phyloP scores from a whole-genome alignment of 2,797 vertebrate genomes.

The Coregonus suidteri region DNA sequence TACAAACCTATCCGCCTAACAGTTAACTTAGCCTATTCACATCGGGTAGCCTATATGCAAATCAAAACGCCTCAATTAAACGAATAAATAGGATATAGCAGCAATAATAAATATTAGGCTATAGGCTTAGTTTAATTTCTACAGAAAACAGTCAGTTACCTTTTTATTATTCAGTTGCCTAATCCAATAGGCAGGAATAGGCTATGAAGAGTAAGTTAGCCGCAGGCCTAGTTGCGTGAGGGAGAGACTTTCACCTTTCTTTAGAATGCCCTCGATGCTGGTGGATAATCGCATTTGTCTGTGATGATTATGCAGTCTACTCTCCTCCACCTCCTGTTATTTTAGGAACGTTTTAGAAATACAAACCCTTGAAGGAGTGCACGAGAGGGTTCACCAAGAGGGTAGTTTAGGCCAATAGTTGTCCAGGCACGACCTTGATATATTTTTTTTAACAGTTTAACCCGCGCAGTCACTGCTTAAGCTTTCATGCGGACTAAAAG shows the following conservation, averaged over 20 bases:
- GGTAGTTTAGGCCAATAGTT: background rate
- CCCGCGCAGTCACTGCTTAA: too few species aligned
- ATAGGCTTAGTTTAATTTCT: too few species aligned
- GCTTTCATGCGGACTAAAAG: too few species aligned
- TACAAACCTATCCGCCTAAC: background rate
- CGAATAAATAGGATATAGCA: background rate
- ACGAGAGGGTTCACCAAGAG: conserved; percentile 1
- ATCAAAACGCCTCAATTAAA: background rate
- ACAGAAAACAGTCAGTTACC: too few species aligned
- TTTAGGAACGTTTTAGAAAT: conserved; percentile 31
- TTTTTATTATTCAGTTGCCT: too few species aligned
- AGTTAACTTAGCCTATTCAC: background rate
- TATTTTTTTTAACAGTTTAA: too few species aligned
- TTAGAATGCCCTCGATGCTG: background rate
- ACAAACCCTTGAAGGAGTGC: background rate
- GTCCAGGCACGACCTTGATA: background rate
- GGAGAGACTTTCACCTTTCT: conserved; percentile 6
- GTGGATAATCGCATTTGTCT: conserved; percentile 32
- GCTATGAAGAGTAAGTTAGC: too few species aligned
- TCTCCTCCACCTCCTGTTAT: conserved; percentile 22
- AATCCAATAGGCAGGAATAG: too few species aligned
- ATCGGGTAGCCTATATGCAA: background rate
- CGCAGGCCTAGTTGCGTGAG: too few species aligned
- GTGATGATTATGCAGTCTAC: conserved; percentile 28
- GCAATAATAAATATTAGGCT: too few species aligned